These are phyloP conservation scores for Microcebus tavaratra DNA, from an alignment of 2,113 vertebrate species.

Conservation along the genomic window DNA sequence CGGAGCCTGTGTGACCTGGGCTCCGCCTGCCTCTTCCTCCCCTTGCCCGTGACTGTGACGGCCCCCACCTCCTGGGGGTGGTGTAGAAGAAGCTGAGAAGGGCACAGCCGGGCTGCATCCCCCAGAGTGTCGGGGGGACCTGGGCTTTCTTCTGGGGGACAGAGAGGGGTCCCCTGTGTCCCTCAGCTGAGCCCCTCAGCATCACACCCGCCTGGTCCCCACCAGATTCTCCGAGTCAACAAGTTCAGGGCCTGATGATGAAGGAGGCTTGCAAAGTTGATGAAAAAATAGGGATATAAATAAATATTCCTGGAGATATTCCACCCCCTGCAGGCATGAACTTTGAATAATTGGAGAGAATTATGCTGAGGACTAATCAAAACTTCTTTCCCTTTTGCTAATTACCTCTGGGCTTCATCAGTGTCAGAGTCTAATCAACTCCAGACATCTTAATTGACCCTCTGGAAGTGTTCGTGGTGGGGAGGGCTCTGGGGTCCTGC, in stretches of 20 bases:
- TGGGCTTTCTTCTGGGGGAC: background rate
- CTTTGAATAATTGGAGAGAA: slow-evolving; percentile 92
- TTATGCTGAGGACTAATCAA: slow-evolving; percentile 92
- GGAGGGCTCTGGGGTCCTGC: slow-evolving; percentile 76
- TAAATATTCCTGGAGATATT: slow-evolving; percentile 90
- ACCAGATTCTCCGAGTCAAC: slow-evolving; percentile 77
- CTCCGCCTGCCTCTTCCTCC: too few species aligned
- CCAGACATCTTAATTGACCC: slow-evolving; percentile 91
- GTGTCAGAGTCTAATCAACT: slow-evolving; percentile 90
- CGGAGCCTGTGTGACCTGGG: fast-evolving
- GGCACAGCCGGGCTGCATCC: background rate
- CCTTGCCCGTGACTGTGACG: too few species aligned
- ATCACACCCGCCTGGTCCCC: background rate
- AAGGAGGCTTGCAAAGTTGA: slow-evolving; percentile 86
- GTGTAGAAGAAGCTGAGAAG: background rate
- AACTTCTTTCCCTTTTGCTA: slow-evolving; percentile 88
- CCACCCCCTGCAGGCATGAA: slow-evolving; percentile 91
- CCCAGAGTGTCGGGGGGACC: background rate
- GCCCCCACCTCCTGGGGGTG: background rate
- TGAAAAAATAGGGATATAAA: slow-evolving; percentile 88
- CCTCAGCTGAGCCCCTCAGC: background rate
- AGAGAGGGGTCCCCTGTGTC: background rate
- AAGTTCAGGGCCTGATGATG: slow-evolving; percentile 84
- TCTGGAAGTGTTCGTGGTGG: slow-evolving; percentile 84
- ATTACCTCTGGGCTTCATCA: slow-evolving; percentile 91